Base-by-base conservation (phyloP, 1,140 invertebrate species). In the Micrasema longulum region DNA sequence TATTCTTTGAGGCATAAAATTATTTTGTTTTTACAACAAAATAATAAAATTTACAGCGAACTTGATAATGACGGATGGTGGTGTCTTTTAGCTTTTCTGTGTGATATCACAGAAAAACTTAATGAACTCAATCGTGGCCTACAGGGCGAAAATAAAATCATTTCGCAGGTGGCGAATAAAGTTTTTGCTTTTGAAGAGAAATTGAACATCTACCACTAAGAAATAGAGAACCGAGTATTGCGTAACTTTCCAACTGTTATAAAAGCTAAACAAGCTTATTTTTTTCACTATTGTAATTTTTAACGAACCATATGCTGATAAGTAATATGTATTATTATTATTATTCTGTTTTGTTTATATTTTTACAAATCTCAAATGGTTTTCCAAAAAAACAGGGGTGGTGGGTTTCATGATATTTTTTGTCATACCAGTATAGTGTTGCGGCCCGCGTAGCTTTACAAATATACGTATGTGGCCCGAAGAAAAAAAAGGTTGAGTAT, bases 41-140 rank as follows among this genome's bases (percentile, higher is more conserved):
- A 31, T 31, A 31, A 31, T 31, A 31, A 31, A 31, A 31, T 31
- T 31, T 31, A 31, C 26, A 31, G 26, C 26, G 26, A 31, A 31
- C 26, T 31, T 31, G 7, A 31, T 31, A 31, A 31, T 31, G 16
- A 48, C 10, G 14, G 50, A 31, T 53, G 50, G 50, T 53, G 50
- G 50, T 53, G 50, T 53, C 50, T 26, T 53, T 53, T 53, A 53
- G 50, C 50, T 53, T 31, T 53, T 53, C 50, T 31, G 50, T 53
- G 50, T 22, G 47, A 50, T 50, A 50, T 50, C 47, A 11, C 47
- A 50, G 48, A 52, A 52, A 52, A 52, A 52, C 48, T 52, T 52
- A 45, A 45, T 45, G 41, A 45, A 16, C 41, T 45, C 41, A 45
- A 45, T 16, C 41, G 41, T 45, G 41, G 48, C 48, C 20, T 52